Evolutionary conservation across 2,113 vertebrate species (phyloP).

Genomic region (Aplodontia rufa): DNA sequence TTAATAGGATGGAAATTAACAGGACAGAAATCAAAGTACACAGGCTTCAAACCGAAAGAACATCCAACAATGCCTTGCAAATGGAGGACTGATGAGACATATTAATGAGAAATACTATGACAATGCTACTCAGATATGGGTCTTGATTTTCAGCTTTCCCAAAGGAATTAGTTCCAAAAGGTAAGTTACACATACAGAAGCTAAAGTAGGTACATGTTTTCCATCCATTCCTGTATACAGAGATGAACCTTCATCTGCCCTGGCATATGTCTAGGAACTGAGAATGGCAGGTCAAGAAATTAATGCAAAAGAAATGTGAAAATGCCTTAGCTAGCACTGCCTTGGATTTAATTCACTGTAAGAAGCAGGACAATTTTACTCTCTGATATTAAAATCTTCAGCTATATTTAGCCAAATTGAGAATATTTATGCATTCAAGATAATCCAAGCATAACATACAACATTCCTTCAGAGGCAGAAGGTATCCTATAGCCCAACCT

Average conservation of each 20-base stretch:
- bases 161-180: background rate
- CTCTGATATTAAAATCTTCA: background rate
- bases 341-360: background rate
- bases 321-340: background rate
- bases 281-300: background rate
- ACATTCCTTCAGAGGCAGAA: background rate
- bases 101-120: constrained; percentile 45
- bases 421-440: background rate
- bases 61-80: background rate
- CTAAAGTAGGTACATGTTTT: background rate
- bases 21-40: background rate
- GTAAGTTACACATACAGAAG: background rate
- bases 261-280: background rate
- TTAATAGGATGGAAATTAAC: background rate
- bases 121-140: background rate
- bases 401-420: background rate
- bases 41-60: constrained; percentile 44
- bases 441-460: background rate
- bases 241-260: background rate
- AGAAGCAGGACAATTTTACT: background rate
- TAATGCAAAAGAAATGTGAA: background rate
- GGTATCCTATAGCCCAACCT: background rate
- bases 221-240: background rate
- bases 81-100: background rate
- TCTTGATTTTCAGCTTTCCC: background rate